Evolutionary conservation across 35 echinoderm and acorn worm species (phyloP).

Genomic region (Ptychodera flava): DNA sequence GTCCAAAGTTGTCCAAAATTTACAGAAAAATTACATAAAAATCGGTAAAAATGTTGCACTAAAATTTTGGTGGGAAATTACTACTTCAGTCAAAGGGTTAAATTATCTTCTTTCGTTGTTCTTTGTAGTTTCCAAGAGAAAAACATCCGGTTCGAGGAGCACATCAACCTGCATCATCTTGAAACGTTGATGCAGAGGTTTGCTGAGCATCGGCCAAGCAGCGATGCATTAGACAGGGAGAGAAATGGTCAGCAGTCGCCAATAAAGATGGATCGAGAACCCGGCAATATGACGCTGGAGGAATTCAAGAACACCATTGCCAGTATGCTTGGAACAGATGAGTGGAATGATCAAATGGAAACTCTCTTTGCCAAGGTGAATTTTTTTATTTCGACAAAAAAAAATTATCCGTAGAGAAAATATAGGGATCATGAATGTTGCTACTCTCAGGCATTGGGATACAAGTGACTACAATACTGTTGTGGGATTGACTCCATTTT

Average conservation of each 20-base stretch:
- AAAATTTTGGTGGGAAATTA: too few relatives aligned
- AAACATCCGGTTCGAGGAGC: slow-evolving; percentile 89
- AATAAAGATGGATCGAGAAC: slow-evolving; percentile 57
- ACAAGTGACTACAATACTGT: not conserved
- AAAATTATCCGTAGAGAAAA: not conserved
- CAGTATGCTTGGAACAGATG: slow-evolving; percentile 53
- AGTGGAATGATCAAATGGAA: slow-evolving; percentile 85
- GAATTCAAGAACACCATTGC: slow-evolving; percentile 84
- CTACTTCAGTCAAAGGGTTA: too few relatives aligned
- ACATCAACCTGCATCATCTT: slow-evolving; percentile 91
- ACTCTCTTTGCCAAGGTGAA: slow-evolving; percentile 87
- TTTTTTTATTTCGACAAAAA: not conserved
- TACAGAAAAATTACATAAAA: too few relatives aligned
- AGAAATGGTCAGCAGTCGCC: slow-evolving; percentile 62
- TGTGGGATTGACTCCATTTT: not conserved
- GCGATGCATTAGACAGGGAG: slow-evolving; percentile 54
- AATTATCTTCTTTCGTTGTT: too few relatives aligned
- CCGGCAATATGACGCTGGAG: slow-evolving; percentile 77
- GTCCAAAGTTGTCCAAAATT: too few relatives aligned
- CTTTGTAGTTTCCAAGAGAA: too few relatives aligned
- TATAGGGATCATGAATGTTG: not conserved
- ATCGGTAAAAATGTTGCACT: too few relatives aligned
- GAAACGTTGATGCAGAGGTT: slow-evolving; percentile 83
- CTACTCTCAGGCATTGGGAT: not conserved
- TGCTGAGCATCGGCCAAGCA: slow-evolving; percentile 51